These are phyloP conservation scores for Aplysina aerophoba DNA, from an alignment of 37 sponge, comb jelly and placozoan species.

Conservation along the genomic window DNA sequence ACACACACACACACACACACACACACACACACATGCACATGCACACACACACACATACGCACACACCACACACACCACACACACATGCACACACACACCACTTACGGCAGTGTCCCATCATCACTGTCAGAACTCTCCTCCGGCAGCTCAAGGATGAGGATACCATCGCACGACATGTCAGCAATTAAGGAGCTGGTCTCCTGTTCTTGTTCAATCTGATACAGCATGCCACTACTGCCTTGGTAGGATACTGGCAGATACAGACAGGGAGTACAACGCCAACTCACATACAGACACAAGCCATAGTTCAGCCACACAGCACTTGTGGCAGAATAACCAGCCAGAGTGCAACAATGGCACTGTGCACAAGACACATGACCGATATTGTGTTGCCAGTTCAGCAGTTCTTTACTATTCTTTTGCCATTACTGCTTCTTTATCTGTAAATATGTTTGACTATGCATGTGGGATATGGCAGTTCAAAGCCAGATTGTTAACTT, in stretches of 20 bases:
- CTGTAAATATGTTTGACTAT: too few relatives aligned
- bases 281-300: neutral
- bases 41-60: neutral
- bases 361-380: too few relatives aligned
- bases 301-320: neutral
- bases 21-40: slow-evolving; percentile 14
- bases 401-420: too few relatives aligned
- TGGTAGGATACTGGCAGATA: slow-evolving; percentile 31
- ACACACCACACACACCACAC: slow-evolving; percentile 33
- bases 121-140: slow-evolving; percentile 22
- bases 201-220: slow-evolving; percentile 70
- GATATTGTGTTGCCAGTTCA: too few relatives aligned
- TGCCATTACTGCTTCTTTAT: too few relatives aligned
- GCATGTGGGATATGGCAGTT: too few relatives aligned
- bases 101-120: neutral
- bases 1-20: too few relatives aligned
- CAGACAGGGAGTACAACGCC: too few relatives aligned
- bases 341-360: too few relatives aligned
- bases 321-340: too few relatives aligned
- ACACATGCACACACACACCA: neutral
- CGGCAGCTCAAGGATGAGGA: slow-evolving; percentile 32
- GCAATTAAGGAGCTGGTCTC: slow-evolving; percentile 40
- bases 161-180: slow-evolving; percentile 48
- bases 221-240: slow-evolving; percentile 52
- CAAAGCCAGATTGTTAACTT: too few relatives aligned